These are phyloP conservation scores for Subanguina moxae DNA, from an alignment of 1,140 invertebrate genomes.

Conservation along the genomic window DNA sequence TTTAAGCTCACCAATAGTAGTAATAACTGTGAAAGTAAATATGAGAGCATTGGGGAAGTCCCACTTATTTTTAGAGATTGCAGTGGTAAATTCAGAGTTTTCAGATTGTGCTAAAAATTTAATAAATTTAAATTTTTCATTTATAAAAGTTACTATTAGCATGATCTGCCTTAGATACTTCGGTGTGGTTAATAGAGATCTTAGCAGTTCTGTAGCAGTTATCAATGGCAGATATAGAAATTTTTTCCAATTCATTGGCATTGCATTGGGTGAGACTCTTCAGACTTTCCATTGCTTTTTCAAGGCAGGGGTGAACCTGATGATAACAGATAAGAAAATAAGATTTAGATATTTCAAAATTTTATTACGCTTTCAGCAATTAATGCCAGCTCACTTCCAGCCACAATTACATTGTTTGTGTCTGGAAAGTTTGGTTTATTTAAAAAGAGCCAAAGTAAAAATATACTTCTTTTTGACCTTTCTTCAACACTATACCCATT, in stretches of 20 bases:
- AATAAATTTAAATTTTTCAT: not conserved
- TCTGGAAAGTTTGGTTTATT: not conserved
- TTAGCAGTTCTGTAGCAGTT: constrained; percentile 30
- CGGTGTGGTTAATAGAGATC: constrained; percentile 3
- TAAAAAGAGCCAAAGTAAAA: constrained; percentile 2
- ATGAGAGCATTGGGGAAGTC: constrained; percentile 19
- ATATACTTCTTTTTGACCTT: constrained; percentile 11
- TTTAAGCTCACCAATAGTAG: constrained; percentile 29
- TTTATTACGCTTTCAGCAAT: constrained; percentile 21
- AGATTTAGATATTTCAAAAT: not conserved
- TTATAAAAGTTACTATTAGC: not conserved
- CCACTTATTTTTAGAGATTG: not conserved
- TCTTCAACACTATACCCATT: constrained; percentile 5
- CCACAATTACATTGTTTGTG: constrained; percentile 12
- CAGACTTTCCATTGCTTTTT: constrained; percentile 19
- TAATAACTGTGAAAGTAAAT: constrained; percentile 35
- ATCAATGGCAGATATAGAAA: constrained; percentile 24
- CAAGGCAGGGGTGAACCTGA: constrained; percentile 23
- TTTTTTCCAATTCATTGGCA: constrained; percentile 12
- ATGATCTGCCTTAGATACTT: not conserved
- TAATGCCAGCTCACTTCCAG: constrained; percentile 17
- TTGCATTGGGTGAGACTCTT: constrained; percentile 11
- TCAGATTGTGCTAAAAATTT: not conserved
- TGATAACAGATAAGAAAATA: constrained; percentile 4
- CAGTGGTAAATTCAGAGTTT: not conserved